Evolutionary conservation across 1,140 invertebrate species (phyloP).

Genomic region (Oscheius sp.): DNA sequence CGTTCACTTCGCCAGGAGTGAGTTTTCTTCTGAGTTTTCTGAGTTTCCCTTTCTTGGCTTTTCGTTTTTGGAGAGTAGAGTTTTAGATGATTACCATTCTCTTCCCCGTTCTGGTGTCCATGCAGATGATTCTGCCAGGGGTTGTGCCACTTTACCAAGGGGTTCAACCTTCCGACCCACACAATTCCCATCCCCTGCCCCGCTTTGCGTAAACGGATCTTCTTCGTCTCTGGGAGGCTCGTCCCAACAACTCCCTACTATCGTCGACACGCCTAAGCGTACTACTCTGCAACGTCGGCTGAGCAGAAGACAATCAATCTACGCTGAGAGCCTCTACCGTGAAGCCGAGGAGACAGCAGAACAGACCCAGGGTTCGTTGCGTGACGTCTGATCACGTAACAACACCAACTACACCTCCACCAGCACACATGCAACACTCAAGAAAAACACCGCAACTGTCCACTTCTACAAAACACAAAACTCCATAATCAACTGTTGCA

Average conservation of each 20-base stretch:
- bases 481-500: no score
- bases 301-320: slow-evolving; percentile 28
- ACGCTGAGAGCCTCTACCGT: slow-evolving; percentile 27
- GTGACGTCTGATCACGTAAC: no score
- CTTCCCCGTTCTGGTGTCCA: slow-evolving; percentile 2
- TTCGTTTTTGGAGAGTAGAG: slow-evolving; percentile 4
- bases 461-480: no score
- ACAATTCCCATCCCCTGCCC: slow-evolving; percentile 1
- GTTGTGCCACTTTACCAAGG: slow-evolving; percentile 26
- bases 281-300: slow-evolving; percentile 10
- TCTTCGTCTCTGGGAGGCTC: slow-evolving; percentile 5
- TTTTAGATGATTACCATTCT: slow-evolving; percentile 20
- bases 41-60: not conserved
- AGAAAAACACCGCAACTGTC: no score
- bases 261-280: not conserved
- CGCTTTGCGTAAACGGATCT: slow-evolving; percentile 3
- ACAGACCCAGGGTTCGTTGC: no score
- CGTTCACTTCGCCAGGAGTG: not conserved
- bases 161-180: slow-evolving; percentile 21
- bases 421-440: no score
- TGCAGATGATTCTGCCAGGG: slow-evolving; percentile 5
- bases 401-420: no score
- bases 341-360: slow-evolving; percentile 16
- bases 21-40: not conserved
- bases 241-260: not conserved